These are phyloP conservation scores for Aphis gossypii DNA, from an alignment of 1,140 invertebrate species.

Conservation along the genomic window DNA sequence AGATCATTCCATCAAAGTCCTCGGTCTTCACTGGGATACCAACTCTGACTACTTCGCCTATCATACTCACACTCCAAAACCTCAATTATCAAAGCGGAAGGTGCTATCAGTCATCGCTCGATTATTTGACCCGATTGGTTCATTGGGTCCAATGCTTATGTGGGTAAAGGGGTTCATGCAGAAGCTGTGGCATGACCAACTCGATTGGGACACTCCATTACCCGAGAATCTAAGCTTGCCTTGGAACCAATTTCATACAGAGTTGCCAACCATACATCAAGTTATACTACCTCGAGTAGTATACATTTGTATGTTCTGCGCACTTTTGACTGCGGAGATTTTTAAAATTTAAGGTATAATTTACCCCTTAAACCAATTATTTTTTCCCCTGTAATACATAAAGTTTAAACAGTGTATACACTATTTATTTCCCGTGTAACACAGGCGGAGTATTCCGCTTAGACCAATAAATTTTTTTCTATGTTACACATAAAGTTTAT, in stretches of 20 bases:
- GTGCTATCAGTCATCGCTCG: slow-evolving; percentile 59
- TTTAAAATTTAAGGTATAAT: no score
- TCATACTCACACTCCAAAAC: not conserved
- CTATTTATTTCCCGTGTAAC: no score
- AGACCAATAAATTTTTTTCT: no score
- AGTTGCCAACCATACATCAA: not conserved
- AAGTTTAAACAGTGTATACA: no score
- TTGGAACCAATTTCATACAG: slow-evolving; percentile 50
- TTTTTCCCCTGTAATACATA: no score
- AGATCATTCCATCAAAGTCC: not conserved
- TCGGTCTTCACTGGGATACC: slow-evolving; percentile 17
- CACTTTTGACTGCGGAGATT: no score
- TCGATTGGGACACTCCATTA: slow-evolving; percentile 48
- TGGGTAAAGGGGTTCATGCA: slow-evolving; percentile 59
- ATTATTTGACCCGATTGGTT: slow-evolving; percentile 62
- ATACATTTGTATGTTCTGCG: no score
- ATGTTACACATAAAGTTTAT: no score
- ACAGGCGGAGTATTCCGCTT: no score
- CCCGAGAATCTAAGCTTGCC: not conserved
- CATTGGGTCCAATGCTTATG: slow-evolving; percentile 61
- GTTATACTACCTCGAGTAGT: no score
- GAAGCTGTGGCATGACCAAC: slow-evolving; percentile 54
- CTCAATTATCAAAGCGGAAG: slow-evolving; percentile 37
- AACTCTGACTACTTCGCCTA: not conserved
- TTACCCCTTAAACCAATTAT: no score